Evolutionary conservation across 2,797 vertebrate genomes (phyloP), one percentile per base, ranked within the genome.

Genomic region (Hydrolagus colliei): DNA sequence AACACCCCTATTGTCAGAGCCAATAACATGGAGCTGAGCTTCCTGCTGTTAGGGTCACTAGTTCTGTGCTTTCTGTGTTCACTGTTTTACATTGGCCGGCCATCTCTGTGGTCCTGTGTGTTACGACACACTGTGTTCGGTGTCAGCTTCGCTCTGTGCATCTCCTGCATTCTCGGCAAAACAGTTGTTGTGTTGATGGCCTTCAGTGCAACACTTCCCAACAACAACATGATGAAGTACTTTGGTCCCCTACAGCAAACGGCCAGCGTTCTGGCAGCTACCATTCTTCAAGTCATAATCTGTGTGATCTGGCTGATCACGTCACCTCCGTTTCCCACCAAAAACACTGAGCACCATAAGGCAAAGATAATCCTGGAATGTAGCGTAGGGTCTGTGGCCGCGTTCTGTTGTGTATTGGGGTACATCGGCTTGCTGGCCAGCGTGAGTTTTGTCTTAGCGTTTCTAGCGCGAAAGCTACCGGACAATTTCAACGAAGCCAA

Each of bases 401-500:
- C 62, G 1, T 35, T 80, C 63, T 68, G 68, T 35, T 41, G 14
- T 11, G 63, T 18, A 1, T 71, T 67, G 14, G 32, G 32, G 20
- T 71, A 52, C n/a, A 84, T 71, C 35, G 79, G 13, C 11, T 5
- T 68, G 9, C 20, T 82, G 20, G 32, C 63, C 0, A 32, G 63
- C 0, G 9, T 20, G 0, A 18, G 79, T 20, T 82, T 82, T 67
- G 2, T 52, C 27, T 7, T 84, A 11, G 79, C 32, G 0, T 84
- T 84, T 41, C 79, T 84, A 9, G 79, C 65, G 22, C 79, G 65
- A 67, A 84, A 87, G 18, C 20, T 86, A 1, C 86, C 74, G 2
- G 62, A 78, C 13, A 86, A 73, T 35, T 86, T 74, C 20, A 86
- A 87, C 62, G 86, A 86, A 11, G 87, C 86, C 4, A 87, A 87